Base-by-base conservation (phyloP, 2,797 vertebrate genomes). In the Tiaroga cobitis region DNA sequence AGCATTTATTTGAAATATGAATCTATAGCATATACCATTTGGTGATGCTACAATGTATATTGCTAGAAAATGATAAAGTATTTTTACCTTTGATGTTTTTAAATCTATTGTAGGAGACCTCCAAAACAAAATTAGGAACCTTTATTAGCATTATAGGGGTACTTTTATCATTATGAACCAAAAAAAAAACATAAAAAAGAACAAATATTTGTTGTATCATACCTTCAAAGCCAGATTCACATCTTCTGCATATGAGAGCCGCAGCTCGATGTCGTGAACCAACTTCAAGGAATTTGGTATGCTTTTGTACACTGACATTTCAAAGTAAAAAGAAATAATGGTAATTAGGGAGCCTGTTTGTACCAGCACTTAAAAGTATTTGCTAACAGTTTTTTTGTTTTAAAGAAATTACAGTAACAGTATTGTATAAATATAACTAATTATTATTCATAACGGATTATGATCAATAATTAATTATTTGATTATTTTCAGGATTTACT, bases 281-380 rank as follows among this genome's bases (percentile, higher is more conserved):
- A 69, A 21, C 37, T 41, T 6, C 4, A 5, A 37, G 18, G 26
- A 34, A 26, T 37, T 54, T 56, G 0, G 21, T 24, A 37, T n/a
- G 11, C 32, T 56, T 41, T 78, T 16, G 2, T 11, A 11, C 1
- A 5, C 4, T 26, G 8, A 29, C 16, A 63, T 63, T 61, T 63
- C n/a, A 63, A 79, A 46, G 9, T 46, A 26, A 43, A 29, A 21
- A 63, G 3, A 79, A 79, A 79, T 5, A 8, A 41, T 7, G 59
- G 56, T 79, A 79, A 63, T 79, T 43, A 41, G 8, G 8, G 37
- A 79, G 16, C 37, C 16, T 79, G 37, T 63, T 63, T 63, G 37
- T 63, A 29, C 39, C 76, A 63, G n/a, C 18, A 79, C n/a, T 41
- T 43, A 43, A 43, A 79, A 21, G 10, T 32, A 39, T 65, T 79